Evolutionary conservation across 1,140 invertebrate genomes (phyloP), one percentile per base, ranked within the genome.

Genomic region (Monochamus saltuarius): DNA sequence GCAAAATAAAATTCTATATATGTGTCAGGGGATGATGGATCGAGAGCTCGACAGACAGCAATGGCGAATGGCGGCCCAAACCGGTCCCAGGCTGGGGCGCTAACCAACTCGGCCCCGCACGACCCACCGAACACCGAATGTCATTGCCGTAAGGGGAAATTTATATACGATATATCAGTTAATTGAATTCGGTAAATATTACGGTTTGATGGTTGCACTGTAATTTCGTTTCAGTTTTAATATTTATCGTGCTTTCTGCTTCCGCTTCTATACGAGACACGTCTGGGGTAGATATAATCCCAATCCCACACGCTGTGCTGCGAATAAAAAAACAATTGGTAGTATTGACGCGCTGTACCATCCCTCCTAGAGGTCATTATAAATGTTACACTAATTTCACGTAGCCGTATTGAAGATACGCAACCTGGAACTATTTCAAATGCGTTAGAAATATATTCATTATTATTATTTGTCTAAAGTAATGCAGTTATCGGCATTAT

Each of bases 1-100:
- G 68, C 71, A 73, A 64, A 73, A 73, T 73, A 73, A 73, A 73
- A 71, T 72, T 71, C 69, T 62, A 70, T 69, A 67, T 72, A 68
- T 70, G 65, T 70, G 69, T 71, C 68, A 70, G 64, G 56, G 59
- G 37, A 69, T 73, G 72, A 73, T 73, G 70, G 66, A 73, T 72
- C 70, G 72, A 37, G 66, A 62, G 56, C 53, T 17, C 56, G 64
- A 64, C 66, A 51, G 67, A 69, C 68, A 68, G 67, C 68, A 65
- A 67, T 69, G 71, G 66, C 68, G 62, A 58, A 61, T 42, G 52
- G 40, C 36, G 36, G 17, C 51, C 51, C 40, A 43, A 56, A 22
- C 34, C 40, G 35, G 40, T 51, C 43, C 46, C 56, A 19, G 34
- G 35, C 36, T 35, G 38, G 22, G 53, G 59, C 17, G 43, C 54